Evolutionary conservation across 2,797 vertebrate genomes (phyloP).

Genomic region (Myotis daubentonii): DNA sequence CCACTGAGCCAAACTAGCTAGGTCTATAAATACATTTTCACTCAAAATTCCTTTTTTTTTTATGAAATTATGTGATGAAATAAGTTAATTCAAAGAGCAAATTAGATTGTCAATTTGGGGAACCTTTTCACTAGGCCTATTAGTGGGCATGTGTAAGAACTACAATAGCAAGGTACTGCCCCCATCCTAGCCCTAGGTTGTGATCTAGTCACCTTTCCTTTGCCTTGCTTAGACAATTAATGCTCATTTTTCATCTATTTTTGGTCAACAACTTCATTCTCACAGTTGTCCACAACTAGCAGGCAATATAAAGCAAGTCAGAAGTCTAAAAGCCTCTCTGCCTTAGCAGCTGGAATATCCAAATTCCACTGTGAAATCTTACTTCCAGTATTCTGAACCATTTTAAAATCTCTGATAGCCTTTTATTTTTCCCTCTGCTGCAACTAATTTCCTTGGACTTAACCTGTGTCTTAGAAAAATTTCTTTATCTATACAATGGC

Average conservation of each 20-base stretch:
- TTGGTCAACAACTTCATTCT: background rate
- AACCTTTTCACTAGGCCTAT: background rate
- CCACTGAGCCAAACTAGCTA: too few species aligned
- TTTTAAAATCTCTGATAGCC: background rate
- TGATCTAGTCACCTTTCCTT: background rate
- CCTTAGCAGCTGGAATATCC: background rate
- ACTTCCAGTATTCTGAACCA: background rate
- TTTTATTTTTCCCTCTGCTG: background rate
- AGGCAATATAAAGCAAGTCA: background rate
- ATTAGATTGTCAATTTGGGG: background rate
- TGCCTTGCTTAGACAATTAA: background rate
- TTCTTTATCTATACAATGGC: background rate
- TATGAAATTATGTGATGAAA: background rate
- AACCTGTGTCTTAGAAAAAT: background rate
- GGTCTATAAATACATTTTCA: background rate
- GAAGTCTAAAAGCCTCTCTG: fast-evolving
- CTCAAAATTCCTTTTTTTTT: background rate
- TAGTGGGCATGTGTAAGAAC: background rate
- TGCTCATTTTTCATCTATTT: background rate
- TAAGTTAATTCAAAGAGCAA: background rate
- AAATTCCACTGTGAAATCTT: background rate
- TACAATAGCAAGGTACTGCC: background rate
- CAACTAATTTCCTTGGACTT: background rate
- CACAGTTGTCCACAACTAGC: background rate
- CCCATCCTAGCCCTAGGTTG: fast-evolving